These are phyloP conservation scores for Branchipolynoe longqiensis DNA, from an alignment of 2,888 invertebrate species.

Conservation along the genomic window DNA sequence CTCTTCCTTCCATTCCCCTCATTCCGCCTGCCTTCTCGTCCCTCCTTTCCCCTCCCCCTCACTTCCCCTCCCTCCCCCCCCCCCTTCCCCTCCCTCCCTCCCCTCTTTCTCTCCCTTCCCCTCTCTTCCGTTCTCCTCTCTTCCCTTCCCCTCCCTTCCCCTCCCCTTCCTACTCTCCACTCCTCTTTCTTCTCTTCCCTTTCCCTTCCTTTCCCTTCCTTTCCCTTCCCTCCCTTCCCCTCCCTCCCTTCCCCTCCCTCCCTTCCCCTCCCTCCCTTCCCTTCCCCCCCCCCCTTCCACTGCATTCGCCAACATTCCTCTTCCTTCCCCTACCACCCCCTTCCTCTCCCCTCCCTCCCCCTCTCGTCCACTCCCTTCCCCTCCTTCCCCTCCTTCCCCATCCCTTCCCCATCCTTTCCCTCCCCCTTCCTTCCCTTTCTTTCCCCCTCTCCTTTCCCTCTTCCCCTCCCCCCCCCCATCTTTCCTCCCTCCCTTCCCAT, in stretches of 20 bases:
- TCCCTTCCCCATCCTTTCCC: not conserved
- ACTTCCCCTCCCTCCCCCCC: too few species aligned
- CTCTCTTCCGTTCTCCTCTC: too few species aligned
- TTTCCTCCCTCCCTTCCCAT: not conserved
- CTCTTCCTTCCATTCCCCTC: too few species aligned
- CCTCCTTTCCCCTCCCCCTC: too few species aligned
- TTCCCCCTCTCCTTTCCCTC: not conserved
- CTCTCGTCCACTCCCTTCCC: not conserved
- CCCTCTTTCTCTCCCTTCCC: too few species aligned
- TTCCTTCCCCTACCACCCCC: not conserved
- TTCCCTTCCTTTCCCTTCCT: too few species aligned
- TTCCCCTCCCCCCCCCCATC: not conserved
- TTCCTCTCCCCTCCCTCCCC: not conserved
- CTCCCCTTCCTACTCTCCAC: too few species aligned
- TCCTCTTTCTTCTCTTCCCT: too few species aligned
- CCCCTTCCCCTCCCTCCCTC: too few species aligned
- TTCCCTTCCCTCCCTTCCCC: not conserved
- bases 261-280: not conserved
- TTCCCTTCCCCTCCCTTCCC: too few species aligned
- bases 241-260: not conserved
- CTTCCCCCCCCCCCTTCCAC: not conserved
- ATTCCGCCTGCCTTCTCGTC: too few species aligned
- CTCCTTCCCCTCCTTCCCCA: not conserved
- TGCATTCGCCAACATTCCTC: not conserved
- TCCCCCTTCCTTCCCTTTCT: not conserved